Evolutionary conservation across 1,140 invertebrate species (phyloP), one percentile per base, ranked within the genome.

Genomic region (Zaprionus vittiger): DNA sequence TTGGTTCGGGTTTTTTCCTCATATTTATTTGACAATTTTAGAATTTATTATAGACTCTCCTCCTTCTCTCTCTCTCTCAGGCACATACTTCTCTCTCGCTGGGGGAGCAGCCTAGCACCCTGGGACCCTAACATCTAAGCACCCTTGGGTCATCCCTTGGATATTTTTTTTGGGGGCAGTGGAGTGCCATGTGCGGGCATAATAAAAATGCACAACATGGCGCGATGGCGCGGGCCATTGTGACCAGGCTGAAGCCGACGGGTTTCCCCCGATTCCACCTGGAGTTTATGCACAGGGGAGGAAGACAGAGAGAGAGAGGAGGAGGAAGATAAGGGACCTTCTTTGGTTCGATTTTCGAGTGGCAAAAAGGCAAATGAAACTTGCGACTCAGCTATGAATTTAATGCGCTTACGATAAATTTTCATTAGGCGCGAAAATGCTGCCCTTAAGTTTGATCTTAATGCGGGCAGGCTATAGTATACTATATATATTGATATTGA

Each of bases 191-290:
- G 68, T 86, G 83, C 65, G 64, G 59, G 62, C 71, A 63, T 79
- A 81, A 89, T 87, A 89, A 87, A 87, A 89, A 87, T 87, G 80
- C 83, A 89, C 71, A 87, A 79, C 81, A 89, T 70, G 68, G 71
- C 80, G 67, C 56, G 69, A 47, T 47, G 41, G 41, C 41, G 41
- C 41, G n/a, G 41, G 72, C 57, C 41, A 59, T 31, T 73, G 57
- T 74, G 62, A 59, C 55, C 62, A 65, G 57, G 38, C 28, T 17
- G 31, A n/a, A 12, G 28, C 24, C 56, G 17, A 7, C n/a, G 56
- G 28, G n/a, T 17, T 37, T 20, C 17, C 7, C 26, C n/a, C 17
- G 26, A 26, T 34, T 59, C 24, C 41, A 31, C 49, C 62, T 55
- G 20, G 14, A 52, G 47, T 4, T 52, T 6, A 20, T 12, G 12